Base-by-base conservation (phyloP, 2,113 vertebrate genomes). In the Chaenogobius annularis region DNA sequence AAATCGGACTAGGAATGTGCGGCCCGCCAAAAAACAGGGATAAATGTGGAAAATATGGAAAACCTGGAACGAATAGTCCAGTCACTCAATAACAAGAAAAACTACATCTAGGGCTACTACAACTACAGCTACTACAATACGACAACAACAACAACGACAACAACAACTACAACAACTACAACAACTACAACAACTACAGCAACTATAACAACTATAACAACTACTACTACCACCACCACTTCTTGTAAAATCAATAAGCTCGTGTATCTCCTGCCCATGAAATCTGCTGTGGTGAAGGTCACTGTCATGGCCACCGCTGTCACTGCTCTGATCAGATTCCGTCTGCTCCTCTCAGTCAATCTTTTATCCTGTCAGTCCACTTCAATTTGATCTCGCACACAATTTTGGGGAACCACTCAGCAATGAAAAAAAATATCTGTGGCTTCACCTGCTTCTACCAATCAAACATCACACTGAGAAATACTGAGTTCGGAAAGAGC, bases 291-390 rank as follows among this genome's bases (percentile, higher is more conserved):
- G 17, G 68, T 76, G 54, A 68, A 63, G 77, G 73, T 67, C 69
- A 74, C 80, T 85, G 65, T 74, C 17, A 74, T 17, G 50, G 55
- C 61, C 22, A 31, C 54, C 44, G 66, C 66, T 47, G 3, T 43
- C 40, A 54, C 5, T 73, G 40, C 70, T 46, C 58, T 14, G 66
- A 23, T 72, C 54, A 22, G 3, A 44, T 69, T 54, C 55, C 69
- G 68, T 78, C 78, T 47, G 46, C 77, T 70, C 70, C 78, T 79
- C 73, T 76, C 35, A 70, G 76, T 87, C 79, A 75, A 74, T 86
- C 70, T 66, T 40, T 81, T 59, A 69, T 48, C 55, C 56, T 68
- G 56, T 77, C 77, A 73, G 62, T 80, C 75, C 20, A 1, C 70
- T 77, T 74, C 65, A 68, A 64, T 77, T 59, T 55, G 56, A 73